Evolutionary conservation across 2,113 vertebrate species (phyloP).

Genomic region (Chauna torquata): DNA sequence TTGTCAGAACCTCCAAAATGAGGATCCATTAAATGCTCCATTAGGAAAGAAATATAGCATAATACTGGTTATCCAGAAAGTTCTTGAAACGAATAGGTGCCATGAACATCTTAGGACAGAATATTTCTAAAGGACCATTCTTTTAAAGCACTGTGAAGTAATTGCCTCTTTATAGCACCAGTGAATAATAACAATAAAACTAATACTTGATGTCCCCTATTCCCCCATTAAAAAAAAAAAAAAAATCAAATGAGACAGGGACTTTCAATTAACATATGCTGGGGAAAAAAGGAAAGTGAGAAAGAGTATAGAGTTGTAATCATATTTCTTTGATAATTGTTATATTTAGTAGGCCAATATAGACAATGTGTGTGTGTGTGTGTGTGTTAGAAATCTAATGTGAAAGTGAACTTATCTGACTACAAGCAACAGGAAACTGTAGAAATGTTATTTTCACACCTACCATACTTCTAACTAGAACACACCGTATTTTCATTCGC

Average conservation of each 20-base stretch:
- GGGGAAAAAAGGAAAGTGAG: not conserved
- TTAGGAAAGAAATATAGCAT: not conserved
- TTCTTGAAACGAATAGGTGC: not conserved
- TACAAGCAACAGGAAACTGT: not conserved
- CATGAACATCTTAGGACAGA: not conserved
- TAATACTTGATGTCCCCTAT: not conserved
- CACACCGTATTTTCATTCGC: not conserved
- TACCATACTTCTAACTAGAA: not conserved
- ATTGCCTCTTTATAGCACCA: not conserved
- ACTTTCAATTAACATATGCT: not conserved
- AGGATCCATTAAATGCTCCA: not conserved
- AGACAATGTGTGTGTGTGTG: not conserved
- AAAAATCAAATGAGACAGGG: accelerated
- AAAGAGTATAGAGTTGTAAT: not conserved
- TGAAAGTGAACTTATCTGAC: not conserved
- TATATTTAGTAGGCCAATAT: not conserved
- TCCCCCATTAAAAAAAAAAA: not conserved
- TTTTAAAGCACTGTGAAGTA: not conserved
- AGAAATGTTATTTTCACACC: not conserved
- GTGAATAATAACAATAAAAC: not conserved
- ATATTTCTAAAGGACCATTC: not conserved
- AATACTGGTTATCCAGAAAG: not conserved
- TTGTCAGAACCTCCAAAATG: not conserved
- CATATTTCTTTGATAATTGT: not conserved
- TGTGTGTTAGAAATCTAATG: not conserved